A percentile compares a stretch with the other conserved stretches of the same genome.
phyloP scores from a whole-genome alignment of 1,140 invertebrate genomes.

The Zaprionus capensis region DNA sequence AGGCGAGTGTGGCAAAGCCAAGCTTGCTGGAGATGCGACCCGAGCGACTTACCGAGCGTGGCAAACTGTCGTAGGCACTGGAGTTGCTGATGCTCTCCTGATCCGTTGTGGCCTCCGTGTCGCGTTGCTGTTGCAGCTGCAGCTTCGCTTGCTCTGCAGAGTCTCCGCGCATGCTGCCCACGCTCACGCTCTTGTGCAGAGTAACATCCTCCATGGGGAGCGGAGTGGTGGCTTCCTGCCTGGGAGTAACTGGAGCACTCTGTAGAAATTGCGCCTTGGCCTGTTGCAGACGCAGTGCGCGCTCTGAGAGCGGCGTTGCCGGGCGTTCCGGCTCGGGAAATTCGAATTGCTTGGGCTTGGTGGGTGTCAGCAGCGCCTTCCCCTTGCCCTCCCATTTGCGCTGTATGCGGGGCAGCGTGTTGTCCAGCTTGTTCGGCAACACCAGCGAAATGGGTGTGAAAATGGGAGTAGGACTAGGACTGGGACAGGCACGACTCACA shows the following conservation, averaged over 20 bases:
- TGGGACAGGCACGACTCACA: constrained; percentile 39
- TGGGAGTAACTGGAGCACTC: constrained; percentile 64
- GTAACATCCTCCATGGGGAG: constrained; percentile 7
- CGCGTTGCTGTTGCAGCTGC: constrained; percentile 24
- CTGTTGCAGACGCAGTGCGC: constrained; percentile 86
- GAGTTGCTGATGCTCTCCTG: constrained; percentile 74
- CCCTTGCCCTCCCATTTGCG: constrained; percentile 65
- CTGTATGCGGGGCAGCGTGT: constrained; percentile 71
- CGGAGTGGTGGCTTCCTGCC: constrained; percentile 55
- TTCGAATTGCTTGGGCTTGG: constrained; percentile 73
- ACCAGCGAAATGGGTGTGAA: constrained; percentile 18
- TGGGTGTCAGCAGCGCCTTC: constrained; percentile 60
- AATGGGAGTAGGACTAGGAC: not conserved
- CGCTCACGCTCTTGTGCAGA: constrained; percentile 88
- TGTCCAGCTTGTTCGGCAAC: constrained; percentile 65
- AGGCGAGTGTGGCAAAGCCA: constrained; percentile 87
- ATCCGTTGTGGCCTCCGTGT: constrained; percentile 49
- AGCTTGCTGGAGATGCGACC: constrained; percentile 84
- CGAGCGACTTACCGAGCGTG: constrained; percentile 66
- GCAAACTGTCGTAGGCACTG: constrained; percentile 72
- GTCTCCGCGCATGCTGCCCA: constrained; percentile 87
- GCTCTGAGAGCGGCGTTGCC: constrained; percentile 80
- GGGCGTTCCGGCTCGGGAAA: constrained; percentile 62
- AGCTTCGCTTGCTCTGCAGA: constrained; percentile 6
- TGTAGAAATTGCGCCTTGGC: constrained; percentile 88